phyloP scores from a whole-genome alignment of 2,888 invertebrate species.

The Oligia fasciuncula region DNA sequence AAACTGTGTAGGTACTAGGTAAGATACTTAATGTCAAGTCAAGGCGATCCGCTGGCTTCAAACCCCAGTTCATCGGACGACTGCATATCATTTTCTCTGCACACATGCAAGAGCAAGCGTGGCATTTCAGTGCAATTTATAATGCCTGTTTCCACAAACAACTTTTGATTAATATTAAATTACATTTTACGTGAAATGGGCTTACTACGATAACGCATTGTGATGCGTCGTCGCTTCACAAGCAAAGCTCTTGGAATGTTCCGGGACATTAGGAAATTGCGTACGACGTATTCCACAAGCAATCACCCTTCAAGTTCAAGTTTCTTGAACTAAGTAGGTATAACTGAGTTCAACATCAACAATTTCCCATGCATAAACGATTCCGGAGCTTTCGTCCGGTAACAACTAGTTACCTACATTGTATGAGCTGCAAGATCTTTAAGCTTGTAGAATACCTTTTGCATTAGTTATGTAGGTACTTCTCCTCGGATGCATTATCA shows the following conservation, averaged over 20 bases:
- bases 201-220: slow-evolving; percentile 4
- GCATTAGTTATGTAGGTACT: not conserved
- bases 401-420: slow-evolving; percentile 1
- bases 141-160: slow-evolving; percentile 11
- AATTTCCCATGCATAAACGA: slow-evolving; percentile 12
- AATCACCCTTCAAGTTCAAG: slow-evolving; percentile 11
- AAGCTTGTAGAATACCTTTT: slow-evolving; percentile 2
- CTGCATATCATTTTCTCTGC: slow-evolving; percentile 23
- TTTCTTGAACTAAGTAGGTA: slow-evolving; percentile 11
- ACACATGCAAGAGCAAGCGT: slow-evolving; percentile 19
- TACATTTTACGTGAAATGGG: slow-evolving; percentile 10
- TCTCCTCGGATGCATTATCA: not conserved
- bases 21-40: slow-evolving; percentile 29
- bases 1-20: slow-evolving; percentile 5
- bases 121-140: slow-evolving; percentile 31
- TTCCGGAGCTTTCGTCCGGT: slow-evolving; percentile 2
- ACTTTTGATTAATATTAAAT: slow-evolving; percentile 24
- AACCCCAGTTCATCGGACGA: slow-evolving; percentile 28
- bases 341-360: slow-evolving; percentile 20
- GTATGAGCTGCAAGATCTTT: not conserved
- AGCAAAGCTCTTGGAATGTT: slow-evolving; percentile 20
- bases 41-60: slow-evolving; percentile 19
- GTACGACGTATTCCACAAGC: slow-evolving; percentile 3
- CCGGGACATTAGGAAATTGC: slow-evolving; percentile 15
- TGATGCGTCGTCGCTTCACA: not conserved